Evolutionary conservation across 1,140 invertebrate genomes (phyloP).

Genomic region (Asbolus verrucosus): DNA sequence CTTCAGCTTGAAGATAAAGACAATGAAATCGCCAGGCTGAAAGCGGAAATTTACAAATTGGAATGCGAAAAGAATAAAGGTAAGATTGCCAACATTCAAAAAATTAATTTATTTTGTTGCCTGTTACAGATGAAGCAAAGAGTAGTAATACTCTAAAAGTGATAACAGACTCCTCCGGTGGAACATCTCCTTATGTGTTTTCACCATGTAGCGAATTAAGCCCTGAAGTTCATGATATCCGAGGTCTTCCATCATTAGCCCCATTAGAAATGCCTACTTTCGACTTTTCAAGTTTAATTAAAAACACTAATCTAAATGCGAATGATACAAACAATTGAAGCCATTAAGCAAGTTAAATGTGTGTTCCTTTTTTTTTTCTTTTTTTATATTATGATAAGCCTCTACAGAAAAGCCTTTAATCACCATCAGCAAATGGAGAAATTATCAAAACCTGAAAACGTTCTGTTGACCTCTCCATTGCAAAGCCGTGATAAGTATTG

Average conservation of each 20-base stretch:
- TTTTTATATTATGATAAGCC: neutral
- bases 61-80: conserved; percentile 52
- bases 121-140: conserved; percentile 54
- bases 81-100: conserved; percentile 1
- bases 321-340: conserved; percentile 22
- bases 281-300: conserved; percentile 62
- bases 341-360: neutral
- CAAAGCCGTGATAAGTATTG: neutral
- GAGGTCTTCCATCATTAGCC: conserved; percentile 66
- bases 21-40: conserved; percentile 53
- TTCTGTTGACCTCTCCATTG: neutral
- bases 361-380: too few relatives aligned
- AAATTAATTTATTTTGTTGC: too few relatives aligned
- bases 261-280: conserved; percentile 72
- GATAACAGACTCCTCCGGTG: conserved; percentile 63
- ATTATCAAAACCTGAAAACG: neutral
- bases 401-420: neutral
- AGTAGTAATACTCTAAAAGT: conserved; percentile 59
- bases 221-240: conserved; percentile 61
- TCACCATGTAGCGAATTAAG: conserved; percentile 65
- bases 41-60: conserved; percentile 50
- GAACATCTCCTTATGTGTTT: conserved; percentile 64
- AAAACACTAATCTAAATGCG: conserved; percentile 11
- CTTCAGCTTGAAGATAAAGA: conserved; percentile 56
- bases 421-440: neutral